These are phyloP conservation scores for Sarcophaga rosellei DNA, from an alignment of 2,888 invertebrate species.

Conservation along the genomic window DNA sequence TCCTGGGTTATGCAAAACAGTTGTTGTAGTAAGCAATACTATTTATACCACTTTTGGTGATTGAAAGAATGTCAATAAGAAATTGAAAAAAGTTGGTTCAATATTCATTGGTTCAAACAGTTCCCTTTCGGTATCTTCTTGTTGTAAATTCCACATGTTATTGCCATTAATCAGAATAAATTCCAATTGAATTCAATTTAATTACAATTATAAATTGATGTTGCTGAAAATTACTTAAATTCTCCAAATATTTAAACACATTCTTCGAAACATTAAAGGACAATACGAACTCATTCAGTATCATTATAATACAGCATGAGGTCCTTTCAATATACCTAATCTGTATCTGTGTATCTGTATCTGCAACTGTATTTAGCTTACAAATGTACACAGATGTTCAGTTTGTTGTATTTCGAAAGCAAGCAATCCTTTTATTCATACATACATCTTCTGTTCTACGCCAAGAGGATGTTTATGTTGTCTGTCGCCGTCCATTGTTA, in stretches of 20 bases:
- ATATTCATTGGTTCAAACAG: background rate
- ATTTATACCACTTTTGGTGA: no score
- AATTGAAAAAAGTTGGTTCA: no score
- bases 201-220: constrained; percentile 43
- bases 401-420: constrained; percentile 38
- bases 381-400: constrained; percentile 47
- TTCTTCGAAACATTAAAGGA: constrained; percentile 12
- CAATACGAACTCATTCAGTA: constrained; percentile 27
- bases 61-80: no score
- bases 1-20: no score
- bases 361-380: background rate
- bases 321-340: constrained; percentile 46
- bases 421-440: constrained; percentile 46
- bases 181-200: background rate
- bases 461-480: constrained; percentile 34
- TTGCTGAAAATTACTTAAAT: constrained; percentile 41
- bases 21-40: no score
- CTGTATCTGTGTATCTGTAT: background rate
- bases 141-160: background rate
- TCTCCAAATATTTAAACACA: constrained; percentile 50
- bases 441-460: constrained; percentile 18
- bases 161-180: background rate
- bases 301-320: constrained; percentile 32
- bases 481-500: background rate
- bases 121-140: background rate